Conservation (phyloP, 2,797 vertebrate species). For the Catharus ustulatus region DNA sequence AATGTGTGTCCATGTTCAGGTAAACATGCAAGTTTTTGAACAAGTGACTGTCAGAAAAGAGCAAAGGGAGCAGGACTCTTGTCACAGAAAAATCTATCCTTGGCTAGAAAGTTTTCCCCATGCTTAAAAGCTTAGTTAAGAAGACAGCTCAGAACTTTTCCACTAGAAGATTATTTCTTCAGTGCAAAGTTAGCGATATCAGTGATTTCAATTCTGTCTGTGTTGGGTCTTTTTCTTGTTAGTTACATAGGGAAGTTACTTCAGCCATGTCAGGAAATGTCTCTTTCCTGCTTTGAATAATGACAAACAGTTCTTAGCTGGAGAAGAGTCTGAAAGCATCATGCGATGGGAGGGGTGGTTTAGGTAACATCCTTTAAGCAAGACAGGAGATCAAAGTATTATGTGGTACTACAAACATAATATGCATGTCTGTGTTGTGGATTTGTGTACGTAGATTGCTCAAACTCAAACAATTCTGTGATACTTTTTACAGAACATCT, state of each 20-base stretch:
- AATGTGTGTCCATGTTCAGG: not conserved
- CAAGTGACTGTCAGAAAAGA: not conserved
- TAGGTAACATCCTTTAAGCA: not conserved
- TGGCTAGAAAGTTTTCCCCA: not conserved
- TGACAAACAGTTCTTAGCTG: not conserved
- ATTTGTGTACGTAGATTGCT: not conserved
- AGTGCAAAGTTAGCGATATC: not conserved
- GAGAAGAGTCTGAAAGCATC: not conserved
- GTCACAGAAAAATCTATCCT: not conserved
- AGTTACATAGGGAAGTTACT: not conserved
- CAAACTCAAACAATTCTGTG: not conserved
- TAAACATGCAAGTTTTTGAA: not conserved
- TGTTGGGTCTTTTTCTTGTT: not conserved
- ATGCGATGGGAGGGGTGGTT: not conserved
- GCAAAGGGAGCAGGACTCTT: not conserved
- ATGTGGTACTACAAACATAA: not conserved
- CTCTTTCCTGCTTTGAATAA: not conserved
- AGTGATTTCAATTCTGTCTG: not conserved
- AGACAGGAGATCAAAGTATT: not conserved
- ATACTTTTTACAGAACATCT: not conserved
- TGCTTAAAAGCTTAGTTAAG: not conserved
- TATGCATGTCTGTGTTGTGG: not conserved
- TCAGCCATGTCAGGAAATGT: not conserved
- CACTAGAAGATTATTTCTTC: not conserved
- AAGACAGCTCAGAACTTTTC: not conserved